Percentiles rank a stretch among this genome's conserved stretches.
These are phyloP conservation scores for Pheosia gnoma DNA, from an alignment of 2,888 invertebrate species.

Conservation along the genomic window DNA sequence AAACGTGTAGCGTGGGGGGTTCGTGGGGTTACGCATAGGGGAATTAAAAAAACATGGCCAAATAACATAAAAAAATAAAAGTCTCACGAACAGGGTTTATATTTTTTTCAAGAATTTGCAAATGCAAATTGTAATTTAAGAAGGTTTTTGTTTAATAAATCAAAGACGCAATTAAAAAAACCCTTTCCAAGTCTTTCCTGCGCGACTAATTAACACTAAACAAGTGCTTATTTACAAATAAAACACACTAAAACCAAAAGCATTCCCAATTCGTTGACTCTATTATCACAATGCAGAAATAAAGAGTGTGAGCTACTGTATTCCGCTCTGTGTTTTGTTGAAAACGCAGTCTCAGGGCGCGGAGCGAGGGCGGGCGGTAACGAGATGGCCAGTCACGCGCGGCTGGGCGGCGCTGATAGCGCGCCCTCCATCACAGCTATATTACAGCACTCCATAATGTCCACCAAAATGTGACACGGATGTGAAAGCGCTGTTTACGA, in stretches of 20 bases:
- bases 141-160: no score
- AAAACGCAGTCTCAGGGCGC: slow-evolving; percentile 19
- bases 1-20: slow-evolving; percentile 51
- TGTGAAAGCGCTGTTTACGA: slow-evolving; percentile 20
- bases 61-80: no score
- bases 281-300: no score
- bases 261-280: no score
- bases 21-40: slow-evolving; percentile 6
- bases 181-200: no score
- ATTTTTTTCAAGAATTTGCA: no score
- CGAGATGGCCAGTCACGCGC: slow-evolving; percentile 77
- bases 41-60: neutral
- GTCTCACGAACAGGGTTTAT: no score
- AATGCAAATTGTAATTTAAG: no score
- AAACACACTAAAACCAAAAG: no score
- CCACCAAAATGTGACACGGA: slow-evolving; percentile 26
- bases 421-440: slow-evolving; percentile 38
- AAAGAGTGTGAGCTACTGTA: neutral
- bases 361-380: slow-evolving; percentile 47
- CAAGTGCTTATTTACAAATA: no score
- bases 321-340: slow-evolving; percentile 14
- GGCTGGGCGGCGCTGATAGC: slow-evolving; percentile 62
- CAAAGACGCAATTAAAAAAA: no score
- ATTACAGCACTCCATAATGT: slow-evolving; percentile 50
- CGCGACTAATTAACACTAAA: no score